Base-by-base conservation (phyloP, 2,888 invertebrate species). In the Lumbricus terrestris region DNA sequence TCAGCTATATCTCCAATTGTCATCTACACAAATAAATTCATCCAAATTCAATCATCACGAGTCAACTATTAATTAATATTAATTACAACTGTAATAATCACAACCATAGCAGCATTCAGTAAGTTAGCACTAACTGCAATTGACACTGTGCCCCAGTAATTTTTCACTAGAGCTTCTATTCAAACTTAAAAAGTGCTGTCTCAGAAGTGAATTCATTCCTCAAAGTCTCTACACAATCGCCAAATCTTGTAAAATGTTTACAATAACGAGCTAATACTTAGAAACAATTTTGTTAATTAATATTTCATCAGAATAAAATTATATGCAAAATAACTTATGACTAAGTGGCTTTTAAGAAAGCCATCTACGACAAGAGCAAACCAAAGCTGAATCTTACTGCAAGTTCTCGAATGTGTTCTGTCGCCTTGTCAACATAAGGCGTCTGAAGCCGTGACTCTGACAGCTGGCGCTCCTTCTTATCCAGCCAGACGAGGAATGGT, bases 401-500 rank as follows among this genome's bases (percentile, higher is more conserved):
- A 85, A 85, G 85, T 85, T 85, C 85, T 85, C 35, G 85, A 35
- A 85, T 85, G 85, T 85, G 37, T 16, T 85, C 85, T 35, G 85
- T 37, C 16, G 85, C 85, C 37, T 85, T 85, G 34, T 85, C 85
- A 35, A 85, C 37, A 35, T 23, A 85, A 35, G 85, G 85, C 8
- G 85, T 85, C 85, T 85, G 85, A 16, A 85, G 85, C 85, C 37
- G 34, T 34, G 85, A 85, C 37, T 85, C 35, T 23, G 85, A 35
- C 85, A 85, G 37, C 35, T 85, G 85, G 4, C 85, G 85, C 16
- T 85, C 85, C 35, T 23, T 85, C 23, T 85, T 18, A 85, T 89
- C 89, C 13, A 89, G 54, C 89, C 89, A 89, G 23, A 47, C 23
- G 34, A 89, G 34, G 37, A 89, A 89, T 18, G 89, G 37, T 33